A percentile compares a stretch with the other conserved stretches of the same genome.
These are phyloP conservation scores for Nansenia antarctica DNA, from an alignment of 2,113 vertebrate species.

Conservation along the genomic window DNA sequence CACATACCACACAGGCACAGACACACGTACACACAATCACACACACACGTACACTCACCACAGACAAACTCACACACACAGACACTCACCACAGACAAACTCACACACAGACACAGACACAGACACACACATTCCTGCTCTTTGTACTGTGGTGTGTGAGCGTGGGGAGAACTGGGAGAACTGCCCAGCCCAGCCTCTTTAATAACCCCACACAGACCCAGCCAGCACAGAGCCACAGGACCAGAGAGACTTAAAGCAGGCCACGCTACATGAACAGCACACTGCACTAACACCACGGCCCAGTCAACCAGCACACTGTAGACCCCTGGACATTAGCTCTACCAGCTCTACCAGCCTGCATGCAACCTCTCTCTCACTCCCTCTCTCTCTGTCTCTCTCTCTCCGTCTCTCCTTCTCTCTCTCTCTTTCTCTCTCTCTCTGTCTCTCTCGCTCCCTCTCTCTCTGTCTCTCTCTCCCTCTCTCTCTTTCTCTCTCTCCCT, in stretches of 20 bases:
- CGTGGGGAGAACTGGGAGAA: background rate
- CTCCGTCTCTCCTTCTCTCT: background rate
- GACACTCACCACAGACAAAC: slow-evolving; percentile 1
- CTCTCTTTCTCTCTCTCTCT: background rate
- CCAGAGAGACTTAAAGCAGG: no score
- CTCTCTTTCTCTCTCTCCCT: background rate
- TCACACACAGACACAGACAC: background rate
- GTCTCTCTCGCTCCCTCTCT: slow-evolving; percentile 1
- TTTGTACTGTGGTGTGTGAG: slow-evolving; percentile 31
- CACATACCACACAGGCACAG: no score
- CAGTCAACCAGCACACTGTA: slow-evolving; percentile 8
- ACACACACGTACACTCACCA: slow-evolving; percentile 6
- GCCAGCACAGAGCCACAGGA: slow-evolving; percentile 12
- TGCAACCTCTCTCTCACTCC: background rate
- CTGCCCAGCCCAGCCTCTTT: slow-evolving; percentile 23
- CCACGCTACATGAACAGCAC: slow-evolving; percentile 28
- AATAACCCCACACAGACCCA: slow-evolving; percentile 29
- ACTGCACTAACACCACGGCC: background rate
- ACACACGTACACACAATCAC: no score
- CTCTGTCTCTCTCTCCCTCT: background rate
- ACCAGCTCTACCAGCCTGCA: background rate
- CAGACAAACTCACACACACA: no score
- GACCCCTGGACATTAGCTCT: slow-evolving; percentile 4
- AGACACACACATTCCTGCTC: background rate
- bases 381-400: background rate